Base-by-base conservation (phyloP, 1,140 invertebrate species). In the Agrilus planipennis region DNA sequence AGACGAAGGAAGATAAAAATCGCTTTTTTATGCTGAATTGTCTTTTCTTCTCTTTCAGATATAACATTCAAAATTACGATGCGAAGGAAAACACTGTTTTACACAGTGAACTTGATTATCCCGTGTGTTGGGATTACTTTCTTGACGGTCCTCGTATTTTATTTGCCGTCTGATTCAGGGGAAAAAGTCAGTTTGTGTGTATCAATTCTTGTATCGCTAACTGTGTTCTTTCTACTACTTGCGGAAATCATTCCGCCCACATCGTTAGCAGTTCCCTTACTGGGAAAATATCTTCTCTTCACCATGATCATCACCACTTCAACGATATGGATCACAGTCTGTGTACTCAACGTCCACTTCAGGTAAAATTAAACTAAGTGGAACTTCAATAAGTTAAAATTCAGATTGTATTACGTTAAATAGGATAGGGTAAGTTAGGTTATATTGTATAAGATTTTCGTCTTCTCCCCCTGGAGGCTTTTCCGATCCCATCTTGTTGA, bases 171-270 rank as follows among this genome's bases (percentile, higher is more conserved):
- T 18, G 90, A 94, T 65, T 91, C 87, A 4, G 90, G 92, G 12
- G 92, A 96, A 66, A 94, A 95, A 68, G 81, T 84, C 58, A 83
- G 91, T 50, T 76, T 98, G 54, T 95, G 90, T 71, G 95, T 96
- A 64, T 96, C 90, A 54, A 97, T 99, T 67, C 77, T 99, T 46
- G 82, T 99, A 48, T 97, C 94, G 35, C 69, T 99, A 58, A 97
- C 92, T 60, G 93, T 99, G 66, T 98, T 98, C 73, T 97, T 98
- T 74, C 75, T 99, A 58, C 73, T 98, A 46, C 67, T 98, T 54
- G 90, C 90, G 39, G 90, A 95, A 73, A 93, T 98, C 57, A 97
- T 97, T 61, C 94, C 94, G 25, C 92, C 93, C 11, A 98, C 94
- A 14, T 96, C 90, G 12, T 71, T 97, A 47, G 91, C 93, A 12